These are phyloP conservation scores for Onchidella celtica DNA, from an alignment of 2,888 invertebrate genomes.

Conservation along the genomic window DNA sequence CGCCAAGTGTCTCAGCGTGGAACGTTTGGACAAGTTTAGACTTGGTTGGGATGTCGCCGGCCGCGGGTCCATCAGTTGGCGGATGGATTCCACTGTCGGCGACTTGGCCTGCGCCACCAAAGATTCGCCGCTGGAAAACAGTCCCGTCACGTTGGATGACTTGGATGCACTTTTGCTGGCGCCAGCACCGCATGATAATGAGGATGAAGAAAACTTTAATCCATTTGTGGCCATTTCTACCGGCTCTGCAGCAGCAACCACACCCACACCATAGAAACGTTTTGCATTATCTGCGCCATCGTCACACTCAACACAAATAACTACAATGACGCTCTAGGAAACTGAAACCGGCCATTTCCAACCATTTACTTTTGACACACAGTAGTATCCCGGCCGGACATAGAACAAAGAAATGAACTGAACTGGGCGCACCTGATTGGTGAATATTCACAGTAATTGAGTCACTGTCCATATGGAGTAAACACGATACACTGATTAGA, in stretches of 20 bases:
- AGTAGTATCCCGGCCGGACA: no score
- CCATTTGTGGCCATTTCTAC: conserved; percentile 25
- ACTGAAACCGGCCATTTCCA: neutral
- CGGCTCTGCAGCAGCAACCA: no score
- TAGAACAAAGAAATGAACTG: no score
- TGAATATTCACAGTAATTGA: no score
- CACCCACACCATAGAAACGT: no score
- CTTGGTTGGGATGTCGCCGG: neutral
- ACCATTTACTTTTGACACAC: neutral
- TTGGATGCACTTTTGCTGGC: neutral
- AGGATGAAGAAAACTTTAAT: neutral
- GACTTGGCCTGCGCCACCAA: neutral
- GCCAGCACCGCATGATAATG: neutral
- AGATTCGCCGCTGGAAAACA: conserved; percentile 24
- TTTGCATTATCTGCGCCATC: no score
- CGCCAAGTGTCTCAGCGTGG: conserved; percentile 33
- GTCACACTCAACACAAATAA: no score
- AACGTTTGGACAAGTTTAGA: neutral
- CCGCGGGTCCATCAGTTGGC: neutral
- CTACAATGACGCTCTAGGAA: no score
- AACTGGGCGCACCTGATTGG: no score
- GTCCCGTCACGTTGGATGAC: neutral
- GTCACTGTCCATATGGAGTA: no score
- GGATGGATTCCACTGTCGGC: neutral
- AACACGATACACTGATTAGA: no score